These are phyloP conservation scores for Enhydra lutris DNA, from an alignment of 2,113 vertebrate species.

Conservation along the genomic window DNA sequence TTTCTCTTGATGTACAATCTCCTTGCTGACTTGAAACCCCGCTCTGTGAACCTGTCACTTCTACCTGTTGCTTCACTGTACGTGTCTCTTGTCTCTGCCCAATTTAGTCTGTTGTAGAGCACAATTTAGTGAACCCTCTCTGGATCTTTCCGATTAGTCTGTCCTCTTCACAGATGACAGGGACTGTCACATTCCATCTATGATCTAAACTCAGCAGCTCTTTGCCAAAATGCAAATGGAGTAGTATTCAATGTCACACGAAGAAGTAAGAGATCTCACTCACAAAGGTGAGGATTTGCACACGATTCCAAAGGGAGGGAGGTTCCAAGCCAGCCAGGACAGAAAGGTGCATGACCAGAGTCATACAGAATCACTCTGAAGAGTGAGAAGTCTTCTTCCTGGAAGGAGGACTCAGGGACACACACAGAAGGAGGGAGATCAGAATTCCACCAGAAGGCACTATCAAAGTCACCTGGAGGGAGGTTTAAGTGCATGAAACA, in stretches of 20 bases:
- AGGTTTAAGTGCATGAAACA: background rate
- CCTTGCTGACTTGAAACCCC: background rate
- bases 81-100: background rate
- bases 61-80: background rate
- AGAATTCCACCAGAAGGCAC: background rate
- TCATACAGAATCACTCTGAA: background rate
- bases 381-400: background rate
- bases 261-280: background rate
- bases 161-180: background rate
- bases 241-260: background rate
- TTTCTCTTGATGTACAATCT: background rate
- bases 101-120: background rate
- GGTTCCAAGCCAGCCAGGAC: background rate
- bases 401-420: background rate
- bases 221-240: slow-evolving; percentile 69
- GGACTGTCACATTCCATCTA: background rate
- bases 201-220: background rate
- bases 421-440: background rate
- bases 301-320: background rate
- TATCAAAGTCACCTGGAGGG: background rate
- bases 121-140: background rate
- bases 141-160: background rate
- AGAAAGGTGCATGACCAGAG: background rate
- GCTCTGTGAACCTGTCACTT: background rate
- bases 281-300: background rate